These are phyloP conservation scores for Pseudorectes ferrugineus DNA, from an alignment of 2,113 vertebrate species.

Conservation along the genomic window DNA sequence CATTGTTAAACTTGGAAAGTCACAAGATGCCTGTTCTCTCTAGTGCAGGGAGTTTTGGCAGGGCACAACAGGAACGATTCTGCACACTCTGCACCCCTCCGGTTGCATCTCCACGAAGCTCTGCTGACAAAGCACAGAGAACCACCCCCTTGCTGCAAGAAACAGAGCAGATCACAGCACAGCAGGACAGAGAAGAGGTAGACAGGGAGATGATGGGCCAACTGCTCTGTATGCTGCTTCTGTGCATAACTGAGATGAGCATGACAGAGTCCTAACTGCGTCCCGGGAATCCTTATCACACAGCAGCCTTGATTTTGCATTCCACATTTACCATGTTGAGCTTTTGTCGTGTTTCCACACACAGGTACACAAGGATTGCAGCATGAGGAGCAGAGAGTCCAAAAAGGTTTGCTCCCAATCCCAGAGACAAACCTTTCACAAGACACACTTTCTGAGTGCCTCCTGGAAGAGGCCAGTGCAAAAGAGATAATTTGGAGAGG, in stretches of 20 bases:
- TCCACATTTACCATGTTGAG: not conserved
- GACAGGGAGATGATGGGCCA: not conserved
- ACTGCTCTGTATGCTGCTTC: rapidly evolving
- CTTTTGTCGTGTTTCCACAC: not conserved
- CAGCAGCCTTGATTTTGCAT: not conserved
- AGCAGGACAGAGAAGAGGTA: not conserved
- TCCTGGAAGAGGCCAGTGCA: not conserved
- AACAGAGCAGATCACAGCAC: not conserved
- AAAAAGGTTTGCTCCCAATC: not conserved
- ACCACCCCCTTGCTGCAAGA: not conserved
- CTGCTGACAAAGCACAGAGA: not conserved
- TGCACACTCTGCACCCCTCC: not conserved
- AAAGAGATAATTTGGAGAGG: not conserved
- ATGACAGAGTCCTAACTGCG: not conserved
- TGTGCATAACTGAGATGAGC: not conserved
- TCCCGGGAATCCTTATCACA: not conserved
- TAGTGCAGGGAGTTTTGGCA: not conserved
- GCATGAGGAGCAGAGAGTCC: not conserved
- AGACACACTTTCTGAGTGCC: not conserved
- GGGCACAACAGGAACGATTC: not conserved
- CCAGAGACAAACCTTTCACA: not conserved
- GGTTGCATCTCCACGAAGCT: not conserved
- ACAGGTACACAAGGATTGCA: not conserved
- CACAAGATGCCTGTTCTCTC: conserved; percentile 6
- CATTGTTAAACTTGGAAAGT: conserved; percentile 44